Evolutionary conservation across 2,888 invertebrate genomes (phyloP), one percentile per base, ranked within the genome.

Genomic region (Marasmarcha lunaedactyla): DNA sequence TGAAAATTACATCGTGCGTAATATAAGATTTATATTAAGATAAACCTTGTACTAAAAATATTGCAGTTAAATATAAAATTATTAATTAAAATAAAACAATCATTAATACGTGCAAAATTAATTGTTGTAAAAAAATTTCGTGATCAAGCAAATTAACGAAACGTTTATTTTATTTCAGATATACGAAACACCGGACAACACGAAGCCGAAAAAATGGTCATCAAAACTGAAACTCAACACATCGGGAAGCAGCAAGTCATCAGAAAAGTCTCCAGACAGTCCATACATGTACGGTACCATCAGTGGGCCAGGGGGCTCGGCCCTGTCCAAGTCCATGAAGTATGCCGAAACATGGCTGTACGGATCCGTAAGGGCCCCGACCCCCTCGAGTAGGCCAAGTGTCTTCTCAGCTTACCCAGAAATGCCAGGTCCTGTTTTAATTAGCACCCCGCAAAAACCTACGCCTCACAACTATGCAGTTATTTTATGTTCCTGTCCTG

Each of bases 281-380:
- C 73, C 79, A 43, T 78, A 74, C 44, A 68, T 81, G 71, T 84
- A 81, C 55, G 84, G 84, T 35, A 83, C 83, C 15, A 71, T 83
- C 48, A 72, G 74, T 46, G 87, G 86, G 50, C 88, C 89, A 49
- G 88, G 88, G 40, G 88, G 89, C 45, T 89, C 89, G 55, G 88
- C 91, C n/a, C 68, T 93, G 39, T 90, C 91, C 42, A 90, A 91
- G 66, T 92, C 92, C 59, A 92, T 93, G 92, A 89, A 90, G 66
- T 92, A 91, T 74, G 91, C 91, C 27, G 92, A 94, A 60, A 91
- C 92, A 40, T 94, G 93, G 93, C 85, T 93, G 11, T 93, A 94
- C 61, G 92, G 93, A 53, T 92, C 91, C 27, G 89, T 92, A 1
- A 84, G 90, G 54, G 84, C 79, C 47, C 79, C 84, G 48, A 84